Base-by-base conservation (phyloP, 2,888 invertebrate species). In the Aleiodes alternator region DNA sequence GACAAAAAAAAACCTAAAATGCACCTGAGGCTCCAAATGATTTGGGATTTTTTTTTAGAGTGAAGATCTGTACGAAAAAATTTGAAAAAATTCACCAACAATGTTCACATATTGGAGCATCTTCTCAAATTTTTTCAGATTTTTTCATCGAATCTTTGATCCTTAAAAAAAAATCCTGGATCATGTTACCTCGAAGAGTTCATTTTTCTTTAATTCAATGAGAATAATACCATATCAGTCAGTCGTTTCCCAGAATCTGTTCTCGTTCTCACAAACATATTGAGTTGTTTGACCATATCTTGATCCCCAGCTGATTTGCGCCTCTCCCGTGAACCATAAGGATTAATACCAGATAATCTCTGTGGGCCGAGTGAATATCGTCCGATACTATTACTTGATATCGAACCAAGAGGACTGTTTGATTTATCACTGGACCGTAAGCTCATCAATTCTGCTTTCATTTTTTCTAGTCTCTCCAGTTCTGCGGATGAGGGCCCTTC, bases 231-330 rank as follows among this genome's bases (percentile, higher is more conserved):
- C 91, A 96, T 93, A 90, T 98, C 97, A 8, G 96, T 94, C 75
- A 98, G 92, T 82, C 94, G 94, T 87, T 96, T 95, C 4, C 97
- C 97, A 59, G 97, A 96, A 86, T 95, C 95, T 66, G 97, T 96
- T 82, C 96, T 92, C 53, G 96, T 96, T 81, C 96, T 92, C 34
- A 96, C 94, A 84, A 93, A 94, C 90, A 95, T 92, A 84, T 93
- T 93, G 83, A 93, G 89, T 84, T 93, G 94, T 82, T 93, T 93
- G 4, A 94, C 90, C 84, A 93, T 91, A 84, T 94, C 94, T 86
- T 96, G 96, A 90, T 96, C 96, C 0, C 96, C 96, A 2, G 96
- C 95, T 2, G 96, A 96, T 83, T 94, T 94, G n/a, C 96, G 92
- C 48, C 96, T 92, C 85, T 95, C 93, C 78, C 90, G 90, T 0